Evolutionary conservation across 2,888 invertebrate genomes (phyloP).

Genomic region (Drosophila testacea): DNA sequence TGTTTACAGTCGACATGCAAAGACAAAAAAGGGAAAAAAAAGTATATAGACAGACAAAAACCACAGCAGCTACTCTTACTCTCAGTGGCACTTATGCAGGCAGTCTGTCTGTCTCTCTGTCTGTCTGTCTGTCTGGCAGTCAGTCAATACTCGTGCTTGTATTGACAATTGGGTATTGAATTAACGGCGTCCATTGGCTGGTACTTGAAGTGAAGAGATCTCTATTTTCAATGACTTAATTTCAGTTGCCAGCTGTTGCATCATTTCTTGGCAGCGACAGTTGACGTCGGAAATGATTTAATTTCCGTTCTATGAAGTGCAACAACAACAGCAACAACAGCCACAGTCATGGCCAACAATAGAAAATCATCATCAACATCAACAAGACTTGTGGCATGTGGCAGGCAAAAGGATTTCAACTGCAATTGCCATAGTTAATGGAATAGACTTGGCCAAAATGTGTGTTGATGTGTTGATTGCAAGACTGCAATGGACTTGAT

Average conservation of each 20-base stretch:
- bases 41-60: constrained; percentile 2
- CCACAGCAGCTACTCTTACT: constrained; percentile 11
- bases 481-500: constrained; percentile 29
- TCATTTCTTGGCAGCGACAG: constrained; percentile 49
- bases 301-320: constrained; percentile 60
- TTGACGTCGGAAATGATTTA: constrained; percentile 75
- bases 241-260: constrained; percentile 66
- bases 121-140: constrained; percentile 11
- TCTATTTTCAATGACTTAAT: constrained; percentile 49
- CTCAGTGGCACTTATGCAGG: constrained; percentile 8
- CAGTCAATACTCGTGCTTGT: constrained; percentile 22
- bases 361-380: constrained; percentile 28
- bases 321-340: constrained; percentile 13
- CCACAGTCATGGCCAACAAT: constrained; percentile 14
- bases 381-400: constrained; percentile 23
- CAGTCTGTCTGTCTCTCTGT: not conserved
- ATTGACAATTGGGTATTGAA: constrained; percentile 49
- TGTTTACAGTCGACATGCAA: constrained; percentile 34
- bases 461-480: constrained; percentile 29
- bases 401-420: constrained; percentile 43
- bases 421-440: constrained; percentile 27
- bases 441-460: constrained; percentile 16
- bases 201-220: constrained; percentile 20
- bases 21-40: not conserved
- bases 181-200: constrained; percentile 37